Evolutionary conservation across 2,888 invertebrate species (phyloP), one percentile per base, ranked within the genome.

Genomic region (Adela reaumurella): DNA sequence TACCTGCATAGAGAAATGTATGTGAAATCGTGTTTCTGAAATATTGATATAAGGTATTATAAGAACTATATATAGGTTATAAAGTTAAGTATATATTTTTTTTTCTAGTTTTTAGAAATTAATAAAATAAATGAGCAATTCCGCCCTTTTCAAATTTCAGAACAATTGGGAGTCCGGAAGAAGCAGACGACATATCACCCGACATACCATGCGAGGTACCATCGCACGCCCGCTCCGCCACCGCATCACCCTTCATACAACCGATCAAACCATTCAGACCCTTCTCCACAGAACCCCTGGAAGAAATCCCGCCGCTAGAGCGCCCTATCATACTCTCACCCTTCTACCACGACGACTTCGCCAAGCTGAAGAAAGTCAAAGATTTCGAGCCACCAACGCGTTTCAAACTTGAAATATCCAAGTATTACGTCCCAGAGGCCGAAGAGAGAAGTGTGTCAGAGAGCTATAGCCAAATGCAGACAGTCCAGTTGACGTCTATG

Each of bases 271-370:
- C 68, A 18, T 77, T 68, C 50, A 58, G 71, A 41, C 69, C 74
- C 0, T 76, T 71, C 50, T 70, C 76, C 0, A 68, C 69, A 8
- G 68, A 74, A 55, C 69, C 73, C 1, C 46, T 67, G 2, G 51
- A 56, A 1, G 63, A 63, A 48, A 56, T 74, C 0, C 71, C 72
- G 0, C 61, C 67, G 16, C 43, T 74, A 51, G 76, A 77, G 58
- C 64, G 68, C 1, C 74, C 77, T 17, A 69, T 76, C 2, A 70
- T 74, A 35, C 57, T 76, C 0, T 73, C 74, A 24, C 65, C 70
- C 18, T 56, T 63, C 43, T 70, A 68, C 47, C 58, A 64, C 41
- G 72, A 78, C 55, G 59, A 61, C 5, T 70, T 73, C 41, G 59
- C 59, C 2, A 58, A 62, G 16, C 53, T 50, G 16, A 50, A 49